A percentile compares a stretch with the other conserved stretches of the same genome.
Conservation (phyloP, 2,888 invertebrate species). For the Stenoptilia bipunctidactyla region DNA sequence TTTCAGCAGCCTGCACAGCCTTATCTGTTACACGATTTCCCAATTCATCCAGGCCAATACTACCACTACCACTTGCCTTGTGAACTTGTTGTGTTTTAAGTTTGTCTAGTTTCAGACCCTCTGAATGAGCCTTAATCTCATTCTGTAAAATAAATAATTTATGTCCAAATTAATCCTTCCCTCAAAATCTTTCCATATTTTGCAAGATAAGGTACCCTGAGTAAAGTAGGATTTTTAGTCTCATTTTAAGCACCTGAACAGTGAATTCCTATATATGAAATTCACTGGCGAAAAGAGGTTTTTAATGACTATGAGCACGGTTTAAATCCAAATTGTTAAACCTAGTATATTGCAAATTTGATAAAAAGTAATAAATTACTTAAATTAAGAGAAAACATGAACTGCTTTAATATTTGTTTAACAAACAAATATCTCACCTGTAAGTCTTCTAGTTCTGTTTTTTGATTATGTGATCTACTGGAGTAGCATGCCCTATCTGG, state of each 20-base stretch:
- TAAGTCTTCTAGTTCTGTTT: constrained; percentile 43
- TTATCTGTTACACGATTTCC: constrained; percentile 39
- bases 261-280: too few species aligned
- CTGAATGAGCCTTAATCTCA: constrained; percentile 49
- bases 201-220: too few species aligned
- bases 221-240: too few species aligned
- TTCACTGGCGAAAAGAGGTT: too few species aligned
- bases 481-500: constrained; percentile 24
- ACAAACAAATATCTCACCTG: constrained; percentile 34
- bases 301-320: too few species aligned
- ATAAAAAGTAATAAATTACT: constrained; percentile 2
- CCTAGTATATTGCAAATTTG: too few species aligned
- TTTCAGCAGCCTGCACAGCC: constrained; percentile 33
- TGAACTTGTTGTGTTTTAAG: constrained; percentile 35
- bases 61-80: constrained; percentile 45
- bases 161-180: too few species aligned
- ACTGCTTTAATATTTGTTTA: neutral
- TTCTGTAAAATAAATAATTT: too few species aligned
- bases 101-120: too few species aligned
- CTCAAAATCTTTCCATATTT: too few species aligned
- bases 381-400: neutral
- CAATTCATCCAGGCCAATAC: constrained; percentile 41
- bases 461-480: constrained; percentile 42
- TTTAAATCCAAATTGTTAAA: too few species aligned
- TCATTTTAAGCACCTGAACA: too few species aligned